Evolutionary conservation across 2,888 invertebrate genomes (phyloP).

Genomic region (Pollenia angustigena): DNA sequence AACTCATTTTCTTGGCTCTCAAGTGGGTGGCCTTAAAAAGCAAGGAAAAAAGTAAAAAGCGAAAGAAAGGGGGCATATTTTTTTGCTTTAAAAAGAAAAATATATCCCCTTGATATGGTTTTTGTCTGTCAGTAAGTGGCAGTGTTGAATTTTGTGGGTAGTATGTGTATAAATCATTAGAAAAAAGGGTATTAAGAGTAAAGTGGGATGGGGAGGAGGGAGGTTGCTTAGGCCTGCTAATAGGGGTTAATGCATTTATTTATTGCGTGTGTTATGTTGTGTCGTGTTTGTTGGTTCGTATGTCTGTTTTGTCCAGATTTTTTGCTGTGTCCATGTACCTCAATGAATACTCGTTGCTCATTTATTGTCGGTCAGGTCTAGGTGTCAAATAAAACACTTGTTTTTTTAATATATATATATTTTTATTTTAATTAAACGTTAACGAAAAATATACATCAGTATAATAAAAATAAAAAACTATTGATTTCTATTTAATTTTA

Average conservation of each 20-base stretch:
- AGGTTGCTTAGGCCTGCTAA: background rate
- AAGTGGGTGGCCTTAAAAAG: slow-evolving; percentile 32
- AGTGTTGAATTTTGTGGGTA: slow-evolving; percentile 19
- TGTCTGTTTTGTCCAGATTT: slow-evolving; percentile 38
- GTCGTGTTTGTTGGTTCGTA: background rate
- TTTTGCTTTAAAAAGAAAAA: background rate
- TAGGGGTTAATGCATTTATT: slow-evolving; percentile 12
- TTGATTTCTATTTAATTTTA: slow-evolving; percentile 41
- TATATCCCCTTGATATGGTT: slow-evolving; percentile 31
- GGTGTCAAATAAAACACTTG: slow-evolving; percentile 58
- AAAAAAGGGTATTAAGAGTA: background rate
- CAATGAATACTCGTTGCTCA: slow-evolving; percentile 49
- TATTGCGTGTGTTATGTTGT: background rate
- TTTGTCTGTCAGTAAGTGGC: slow-evolving; percentile 29
- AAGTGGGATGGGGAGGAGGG: background rate
- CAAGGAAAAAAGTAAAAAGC: background rate
- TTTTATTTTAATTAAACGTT: background rate
- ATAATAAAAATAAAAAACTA: slow-evolving; percentile 36
- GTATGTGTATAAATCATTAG: background rate
- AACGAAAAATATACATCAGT: background rate
- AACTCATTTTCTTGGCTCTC: slow-evolving; percentile 30
- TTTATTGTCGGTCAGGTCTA: slow-evolving; percentile 54
- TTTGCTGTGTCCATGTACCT: slow-evolving; percentile 32
- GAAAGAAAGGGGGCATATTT: background rate
- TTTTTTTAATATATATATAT: background rate